These are phyloP conservation scores for Monarcha castaneiventris DNA, from an alignment of 2,113 vertebrate genomes.

Conservation along the genomic window DNA sequence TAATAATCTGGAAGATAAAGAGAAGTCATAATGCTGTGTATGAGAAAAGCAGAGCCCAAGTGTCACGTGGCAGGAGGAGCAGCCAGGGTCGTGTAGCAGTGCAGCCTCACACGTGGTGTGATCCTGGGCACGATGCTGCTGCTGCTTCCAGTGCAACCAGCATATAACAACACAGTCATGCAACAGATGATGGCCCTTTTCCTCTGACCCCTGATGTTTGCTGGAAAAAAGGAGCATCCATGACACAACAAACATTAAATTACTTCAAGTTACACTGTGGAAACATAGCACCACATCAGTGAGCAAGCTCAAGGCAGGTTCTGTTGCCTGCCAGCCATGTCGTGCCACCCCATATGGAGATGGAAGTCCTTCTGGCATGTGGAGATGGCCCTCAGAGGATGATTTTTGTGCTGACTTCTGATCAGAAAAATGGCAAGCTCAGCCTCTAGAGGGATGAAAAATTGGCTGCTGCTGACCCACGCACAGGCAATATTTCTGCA, in stretches of 20 bases:
- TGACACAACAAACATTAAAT: not conserved
- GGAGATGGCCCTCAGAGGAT: accelerated
- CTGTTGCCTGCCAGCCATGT: accelerated
- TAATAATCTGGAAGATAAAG: not conserved
- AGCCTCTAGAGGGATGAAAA: not conserved
- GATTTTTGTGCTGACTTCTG: not conserved
- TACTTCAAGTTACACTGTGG: not conserved
- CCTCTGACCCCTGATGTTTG: not conserved
- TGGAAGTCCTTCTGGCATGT: accelerated
- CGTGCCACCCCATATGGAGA: not conserved
- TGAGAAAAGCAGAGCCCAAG: not conserved
- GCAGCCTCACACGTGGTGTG: accelerated
- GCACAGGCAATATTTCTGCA: not conserved
- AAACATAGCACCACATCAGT: not conserved
- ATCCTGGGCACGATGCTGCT: not conserved
- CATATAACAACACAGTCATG: not conserved
- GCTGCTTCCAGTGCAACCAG: not conserved
- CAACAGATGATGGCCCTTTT: not conserved
- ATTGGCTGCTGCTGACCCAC: not conserved
- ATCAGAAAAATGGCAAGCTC: not conserved
- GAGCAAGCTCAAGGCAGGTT: not conserved
- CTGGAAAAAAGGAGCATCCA: not conserved
- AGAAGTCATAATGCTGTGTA: not conserved
- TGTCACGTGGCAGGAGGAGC: not conserved
- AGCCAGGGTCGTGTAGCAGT: accelerated